phyloP scores from a whole-genome alignment of 92 coral and sea anemone genomes.

The Hydrozoanthus gracilis region DNA sequence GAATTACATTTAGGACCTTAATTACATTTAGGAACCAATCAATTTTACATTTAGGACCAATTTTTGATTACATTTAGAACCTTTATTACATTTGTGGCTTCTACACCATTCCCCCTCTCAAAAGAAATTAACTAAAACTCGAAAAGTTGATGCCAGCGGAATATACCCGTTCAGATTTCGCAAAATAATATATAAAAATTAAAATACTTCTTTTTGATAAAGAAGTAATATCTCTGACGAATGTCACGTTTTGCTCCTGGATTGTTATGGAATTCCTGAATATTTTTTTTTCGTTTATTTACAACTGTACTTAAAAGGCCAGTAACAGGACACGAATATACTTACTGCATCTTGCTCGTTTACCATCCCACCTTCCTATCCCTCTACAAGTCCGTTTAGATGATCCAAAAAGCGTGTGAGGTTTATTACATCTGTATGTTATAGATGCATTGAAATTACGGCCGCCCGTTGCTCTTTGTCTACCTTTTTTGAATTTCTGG shows the following conservation, averaged over 20 bases:
- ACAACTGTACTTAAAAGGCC: background rate
- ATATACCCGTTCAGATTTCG: too few species aligned
- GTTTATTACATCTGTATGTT: conserved; percentile 64
- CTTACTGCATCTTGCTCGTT: conserved; percentile 83
- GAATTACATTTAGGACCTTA: too few species aligned
- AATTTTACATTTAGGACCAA: too few species aligned
- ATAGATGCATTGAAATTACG: conserved; percentile 58
- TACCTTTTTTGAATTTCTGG: conserved; percentile 52
- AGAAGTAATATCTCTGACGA: too few species aligned
- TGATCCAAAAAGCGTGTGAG: conserved; percentile 71
- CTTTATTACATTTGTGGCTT: too few species aligned
- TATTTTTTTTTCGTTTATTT: background rate
- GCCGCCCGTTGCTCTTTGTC: conserved; percentile 29
- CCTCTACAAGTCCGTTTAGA: conserved; percentile 76
- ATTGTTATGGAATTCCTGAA: background rate
- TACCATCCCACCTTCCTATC: conserved; percentile 87
- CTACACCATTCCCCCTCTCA: too few species aligned
- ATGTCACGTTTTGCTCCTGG: background rate
- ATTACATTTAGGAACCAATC: too few species aligned
- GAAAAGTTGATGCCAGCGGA: too few species aligned
- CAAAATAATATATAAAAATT: too few species aligned
- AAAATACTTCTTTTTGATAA: too few species aligned
- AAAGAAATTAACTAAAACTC: too few species aligned
- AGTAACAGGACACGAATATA: background rate
- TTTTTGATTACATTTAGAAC: too few species aligned